Percentiles rank a stretch among this genome's conserved stretches.
Evolutionary conservation across 2,113 vertebrate genomes (phyloP).

Genomic region (Percopsis transmontana): DNA sequence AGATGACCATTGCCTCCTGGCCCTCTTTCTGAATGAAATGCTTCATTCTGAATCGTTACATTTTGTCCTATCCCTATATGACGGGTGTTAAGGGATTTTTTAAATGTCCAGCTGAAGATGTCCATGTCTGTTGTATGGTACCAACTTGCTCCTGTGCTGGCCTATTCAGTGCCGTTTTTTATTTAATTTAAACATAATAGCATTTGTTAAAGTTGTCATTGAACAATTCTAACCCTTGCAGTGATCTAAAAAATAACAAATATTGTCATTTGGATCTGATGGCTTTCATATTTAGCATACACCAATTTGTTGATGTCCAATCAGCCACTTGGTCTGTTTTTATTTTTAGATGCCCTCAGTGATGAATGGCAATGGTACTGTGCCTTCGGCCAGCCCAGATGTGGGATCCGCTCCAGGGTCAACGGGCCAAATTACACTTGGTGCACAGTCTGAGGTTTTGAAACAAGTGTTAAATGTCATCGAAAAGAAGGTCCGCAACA

Average conservation of each 20-base stretch:
- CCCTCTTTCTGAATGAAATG: background rate
- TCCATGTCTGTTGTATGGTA: background rate
- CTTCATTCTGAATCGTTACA: background rate
- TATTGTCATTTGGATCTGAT: too few species aligned
- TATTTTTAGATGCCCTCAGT: constrained; percentile 89
- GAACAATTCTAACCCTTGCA: too few species aligned
- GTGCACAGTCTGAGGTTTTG: constrained; percentile 84
- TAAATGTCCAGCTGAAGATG: background rate
- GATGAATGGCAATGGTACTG: constrained; percentile 85
- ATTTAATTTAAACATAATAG: background rate
- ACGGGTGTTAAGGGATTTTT: too few species aligned
- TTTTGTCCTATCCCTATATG: background rate
- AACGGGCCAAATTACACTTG: constrained; percentile 59
- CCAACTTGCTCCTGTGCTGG: background rate
- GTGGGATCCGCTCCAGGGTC: constrained; percentile 80
- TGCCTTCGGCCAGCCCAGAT: constrained; percentile 78
- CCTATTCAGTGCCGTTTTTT: background rate
- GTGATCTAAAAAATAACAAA: too few species aligned
- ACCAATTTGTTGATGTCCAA: background rate
- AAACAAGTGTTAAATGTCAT: constrained; percentile 93
- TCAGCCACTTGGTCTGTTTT: background rate
- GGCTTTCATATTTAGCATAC: background rate
- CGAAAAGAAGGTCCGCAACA: constrained; percentile 94
- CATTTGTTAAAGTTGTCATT: too few species aligned
- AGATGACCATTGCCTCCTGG: too few species aligned